A percentile compares a stretch with the other conserved stretches of the same genome.
These are phyloP conservation scores for Eonycteris spelaea DNA, from an alignment of 2,113 vertebrate genomes.

Conservation along the genomic window DNA sequence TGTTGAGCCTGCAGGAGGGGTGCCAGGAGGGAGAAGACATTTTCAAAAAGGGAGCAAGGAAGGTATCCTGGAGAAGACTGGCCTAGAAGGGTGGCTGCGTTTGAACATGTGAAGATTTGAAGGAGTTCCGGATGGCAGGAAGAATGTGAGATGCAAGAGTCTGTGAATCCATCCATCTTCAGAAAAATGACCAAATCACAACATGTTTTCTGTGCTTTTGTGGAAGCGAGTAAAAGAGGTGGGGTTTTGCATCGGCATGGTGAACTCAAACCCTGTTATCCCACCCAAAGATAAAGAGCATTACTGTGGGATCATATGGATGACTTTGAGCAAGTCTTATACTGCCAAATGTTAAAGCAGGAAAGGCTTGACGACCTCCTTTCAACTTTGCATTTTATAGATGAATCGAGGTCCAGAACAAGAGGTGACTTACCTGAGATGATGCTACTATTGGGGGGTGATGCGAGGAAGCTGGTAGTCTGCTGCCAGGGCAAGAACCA, in stretches of 20 bases:
- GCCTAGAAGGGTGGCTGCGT: neutral
- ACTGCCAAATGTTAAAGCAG: neutral
- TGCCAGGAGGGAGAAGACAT: neutral
- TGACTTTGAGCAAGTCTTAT: neutral
- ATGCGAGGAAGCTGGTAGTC: neutral
- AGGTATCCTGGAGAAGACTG: neutral
- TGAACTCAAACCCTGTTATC: neutral
- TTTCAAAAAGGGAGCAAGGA: neutral
- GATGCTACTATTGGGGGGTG: neutral
- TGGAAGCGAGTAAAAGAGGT: neutral
- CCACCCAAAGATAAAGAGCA: neutral
- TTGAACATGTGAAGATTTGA: neutral
- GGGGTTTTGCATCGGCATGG: neutral
- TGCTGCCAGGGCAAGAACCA: neutral
- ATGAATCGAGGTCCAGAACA: neutral
- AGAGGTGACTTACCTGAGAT: neutral
- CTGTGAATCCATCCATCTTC: neutral
- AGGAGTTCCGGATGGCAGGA: neutral
- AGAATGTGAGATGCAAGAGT: neutral
- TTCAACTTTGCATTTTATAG: neutral
- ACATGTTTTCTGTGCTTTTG: neutral
- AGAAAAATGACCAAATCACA: neutral
- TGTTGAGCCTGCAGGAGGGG: neutral
- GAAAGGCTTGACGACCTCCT: neutral
- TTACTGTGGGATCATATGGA: neutral